A percentile compares a stretch with the other conserved stretches of the same genome.
These are phyloP conservation scores for Myotis brandtii DNA, from an alignment of 2,113 vertebrate genomes.

Conservation along the genomic window DNA sequence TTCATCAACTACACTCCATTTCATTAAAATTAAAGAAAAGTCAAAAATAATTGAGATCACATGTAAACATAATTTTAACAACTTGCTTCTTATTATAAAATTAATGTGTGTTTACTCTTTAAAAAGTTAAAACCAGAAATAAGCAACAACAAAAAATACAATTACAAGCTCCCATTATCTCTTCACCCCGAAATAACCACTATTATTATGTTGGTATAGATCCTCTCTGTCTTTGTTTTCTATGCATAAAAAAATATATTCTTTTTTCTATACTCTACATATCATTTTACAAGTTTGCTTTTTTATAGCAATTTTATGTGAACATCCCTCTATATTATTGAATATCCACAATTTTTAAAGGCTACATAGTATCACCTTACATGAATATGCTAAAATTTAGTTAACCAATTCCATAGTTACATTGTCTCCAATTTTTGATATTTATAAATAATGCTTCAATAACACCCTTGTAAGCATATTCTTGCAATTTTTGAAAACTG, in stretches of 20 bases:
- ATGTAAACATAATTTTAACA: slow-evolving; percentile 3
- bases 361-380: not conserved
- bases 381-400: not conserved
- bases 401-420: not conserved
- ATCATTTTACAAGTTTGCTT: not conserved
- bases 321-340: not conserved
- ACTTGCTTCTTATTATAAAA: slow-evolving; percentile 41
- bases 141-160: not conserved
- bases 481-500: not conserved
- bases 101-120: not conserved
- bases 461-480: not conserved
- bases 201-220: not conserved
- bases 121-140: not conserved
- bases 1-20: not conserved
- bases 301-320: not conserved
- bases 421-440: not conserved
- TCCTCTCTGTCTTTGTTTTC: not conserved
- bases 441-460: slow-evolving; percentile 25
- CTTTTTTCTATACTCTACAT: not conserved
- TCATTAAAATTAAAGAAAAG: slow-evolving; percentile 10
- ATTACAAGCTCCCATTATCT: not conserved
- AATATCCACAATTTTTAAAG: not conserved
- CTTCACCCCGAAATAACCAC: not conserved
- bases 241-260: not conserved
- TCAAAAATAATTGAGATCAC: not conserved